phyloP scores from a whole-genome alignment of 2,888 invertebrate species.

The Drosophila mettleri region DNA sequence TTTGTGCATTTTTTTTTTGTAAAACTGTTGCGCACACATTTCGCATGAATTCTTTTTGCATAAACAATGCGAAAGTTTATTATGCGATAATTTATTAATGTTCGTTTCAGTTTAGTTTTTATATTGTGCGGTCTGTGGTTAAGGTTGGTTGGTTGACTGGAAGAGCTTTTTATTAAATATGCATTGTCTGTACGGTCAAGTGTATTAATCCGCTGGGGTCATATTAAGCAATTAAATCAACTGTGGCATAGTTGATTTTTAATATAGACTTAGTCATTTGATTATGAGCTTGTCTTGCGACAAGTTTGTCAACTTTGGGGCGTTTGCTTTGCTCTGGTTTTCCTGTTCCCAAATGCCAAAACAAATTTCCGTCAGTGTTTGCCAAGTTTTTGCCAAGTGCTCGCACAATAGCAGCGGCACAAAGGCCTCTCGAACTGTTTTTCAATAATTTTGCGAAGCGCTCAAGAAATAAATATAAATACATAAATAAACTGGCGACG shows the following conservation, averaged over 20 bases:
- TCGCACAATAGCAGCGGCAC: conserved; percentile 13
- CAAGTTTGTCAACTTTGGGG: conserved; percentile 40
- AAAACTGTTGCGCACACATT: background rate
- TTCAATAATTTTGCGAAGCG: conserved; percentile 62
- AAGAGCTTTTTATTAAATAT: conserved; percentile 14
- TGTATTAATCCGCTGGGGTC: background rate
- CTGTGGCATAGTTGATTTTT: background rate
- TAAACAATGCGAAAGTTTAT: background rate
- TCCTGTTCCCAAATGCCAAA: conserved; percentile 63
- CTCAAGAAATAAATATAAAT: conserved; percentile 62
- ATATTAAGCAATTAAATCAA: conserved; percentile 25
- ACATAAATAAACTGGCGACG: conserved; percentile 68
- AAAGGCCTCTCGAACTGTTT: conserved; percentile 70
- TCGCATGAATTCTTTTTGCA: conserved; percentile 6
- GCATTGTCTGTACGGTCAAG: background rate
- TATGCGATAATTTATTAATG: conserved; percentile 10
- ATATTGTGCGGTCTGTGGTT: conserved; percentile 6
- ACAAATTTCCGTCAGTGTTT: conserved; percentile 67
- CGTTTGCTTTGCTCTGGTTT: conserved; percentile 26
- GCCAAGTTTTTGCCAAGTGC: conserved; percentile 61
- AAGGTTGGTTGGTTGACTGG: background rate
- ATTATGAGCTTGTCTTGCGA: conserved; percentile 32
- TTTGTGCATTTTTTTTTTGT: background rate
- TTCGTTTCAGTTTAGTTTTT: conserved; percentile 8
- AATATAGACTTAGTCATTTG: conserved; percentile 27